phyloP scores from a whole-genome alignment of 2,797 vertebrate genomes.

The Cossypha heuglini region DNA sequence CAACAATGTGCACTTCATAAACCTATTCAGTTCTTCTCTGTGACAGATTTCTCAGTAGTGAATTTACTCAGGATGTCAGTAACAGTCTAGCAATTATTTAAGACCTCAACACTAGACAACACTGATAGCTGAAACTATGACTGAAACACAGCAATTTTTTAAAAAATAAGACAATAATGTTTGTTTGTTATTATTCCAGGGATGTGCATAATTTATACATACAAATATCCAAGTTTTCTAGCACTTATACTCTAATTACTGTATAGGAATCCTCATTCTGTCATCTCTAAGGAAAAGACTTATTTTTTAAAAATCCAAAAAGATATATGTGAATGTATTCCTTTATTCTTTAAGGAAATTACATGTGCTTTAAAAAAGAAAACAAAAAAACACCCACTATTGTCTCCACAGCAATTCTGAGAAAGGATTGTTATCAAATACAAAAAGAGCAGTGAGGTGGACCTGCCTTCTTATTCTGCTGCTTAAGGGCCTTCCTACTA shows the following conservation, averaged over 20 bases:
- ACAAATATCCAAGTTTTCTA: not conserved
- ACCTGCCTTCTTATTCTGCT: not conserved
- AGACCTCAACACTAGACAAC: not conserved
- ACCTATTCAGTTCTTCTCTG: not conserved
- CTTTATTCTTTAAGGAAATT: not conserved
- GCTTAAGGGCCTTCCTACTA: not conserved
- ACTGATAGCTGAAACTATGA: not conserved
- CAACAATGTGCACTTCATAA: not conserved
- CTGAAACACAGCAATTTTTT: not conserved
- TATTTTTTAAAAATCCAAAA: not conserved
- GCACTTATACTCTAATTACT: not conserved
- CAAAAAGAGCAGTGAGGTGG: not conserved
- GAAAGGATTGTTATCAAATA: not conserved
- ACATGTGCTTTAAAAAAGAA: not conserved
- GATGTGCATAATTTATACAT: not conserved
- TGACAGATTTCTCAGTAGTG: not conserved
- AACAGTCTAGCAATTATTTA: not conserved
- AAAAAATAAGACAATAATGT: not conserved
- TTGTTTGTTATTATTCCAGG: not conserved
- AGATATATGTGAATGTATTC: not conserved
- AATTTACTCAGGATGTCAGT: not conserved
- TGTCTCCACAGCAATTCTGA: not conserved
- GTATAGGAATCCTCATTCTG: not conserved
- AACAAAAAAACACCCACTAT: not conserved
- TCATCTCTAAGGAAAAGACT: not conserved